Evolutionary conservation across 1,140 invertebrate genomes (phyloP).

Genomic region (Listronotus bonariensis): DNA sequence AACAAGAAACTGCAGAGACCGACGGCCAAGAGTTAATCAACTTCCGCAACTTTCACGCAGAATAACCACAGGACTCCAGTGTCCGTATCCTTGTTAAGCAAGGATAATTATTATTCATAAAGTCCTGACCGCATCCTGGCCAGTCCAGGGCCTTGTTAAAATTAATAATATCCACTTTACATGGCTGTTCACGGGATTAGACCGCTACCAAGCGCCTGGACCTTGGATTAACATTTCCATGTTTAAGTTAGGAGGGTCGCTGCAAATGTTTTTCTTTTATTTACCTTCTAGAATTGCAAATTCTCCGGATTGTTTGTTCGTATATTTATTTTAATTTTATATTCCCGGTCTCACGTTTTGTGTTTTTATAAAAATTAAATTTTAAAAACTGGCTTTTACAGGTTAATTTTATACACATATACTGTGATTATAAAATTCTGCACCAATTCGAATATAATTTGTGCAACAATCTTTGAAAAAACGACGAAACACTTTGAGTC

Average conservation of each 20-base stretch:
- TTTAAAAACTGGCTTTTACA: no score
- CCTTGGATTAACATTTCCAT: conserved; percentile 35
- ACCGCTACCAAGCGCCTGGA: conserved; percentile 26
- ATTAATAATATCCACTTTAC: conserved; percentile 53
- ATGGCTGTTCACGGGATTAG: conserved; percentile 43
- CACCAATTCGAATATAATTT: no score
- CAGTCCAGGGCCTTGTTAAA: conserved; percentile 44
- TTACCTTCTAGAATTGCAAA: conserved; percentile 17
- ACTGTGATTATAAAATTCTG: no score
- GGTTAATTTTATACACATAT: no score
- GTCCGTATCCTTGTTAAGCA: conserved; percentile 51
- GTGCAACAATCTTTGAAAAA: no score
- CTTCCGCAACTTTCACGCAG: conserved; percentile 26
- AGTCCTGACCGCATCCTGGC: conserved; percentile 46
- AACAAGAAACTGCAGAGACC: conserved; percentile 17
- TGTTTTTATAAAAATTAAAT: no score
- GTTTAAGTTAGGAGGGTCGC: conserved; percentile 7
- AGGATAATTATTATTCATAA: conserved; percentile 56
- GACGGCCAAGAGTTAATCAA: conserved; percentile 23
- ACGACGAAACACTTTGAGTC: no score
- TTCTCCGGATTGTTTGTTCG: neutral
- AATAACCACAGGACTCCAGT: conserved; percentile 33
- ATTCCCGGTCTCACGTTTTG: no score
- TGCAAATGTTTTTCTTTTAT: conserved; percentile 9
- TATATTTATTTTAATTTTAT: neutral